Percentiles rank a stretch among this genome's conserved stretches.
Conservation (phyloP, 2,113 vertebrate species). For the Maccullochella peelii region DNA sequence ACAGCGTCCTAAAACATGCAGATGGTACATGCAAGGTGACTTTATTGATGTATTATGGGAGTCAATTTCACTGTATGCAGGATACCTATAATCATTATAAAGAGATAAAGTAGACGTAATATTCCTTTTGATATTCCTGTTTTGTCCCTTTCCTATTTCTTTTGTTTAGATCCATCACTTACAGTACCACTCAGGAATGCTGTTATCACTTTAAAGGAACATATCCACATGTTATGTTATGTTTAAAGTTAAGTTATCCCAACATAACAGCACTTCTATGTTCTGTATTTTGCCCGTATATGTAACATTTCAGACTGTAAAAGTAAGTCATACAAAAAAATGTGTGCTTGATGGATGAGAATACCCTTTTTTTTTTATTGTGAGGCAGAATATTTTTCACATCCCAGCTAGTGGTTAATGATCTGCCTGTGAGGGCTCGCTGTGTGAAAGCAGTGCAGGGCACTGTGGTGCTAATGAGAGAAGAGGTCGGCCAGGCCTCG, state of each 20-base stretch:
- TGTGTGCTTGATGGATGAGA: not conserved
- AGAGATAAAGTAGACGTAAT: not conserved
- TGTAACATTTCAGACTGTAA: not conserved
- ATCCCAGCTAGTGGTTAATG: constrained; percentile 76
- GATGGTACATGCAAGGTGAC: too few species aligned
- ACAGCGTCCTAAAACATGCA: not conserved
- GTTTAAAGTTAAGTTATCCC: not conserved
- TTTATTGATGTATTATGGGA: not conserved
- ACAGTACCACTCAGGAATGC: not conserved
- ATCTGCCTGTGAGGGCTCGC: constrained; percentile 77
- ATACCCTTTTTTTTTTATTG: not conserved
- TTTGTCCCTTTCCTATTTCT: not conserved
- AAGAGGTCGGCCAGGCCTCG: constrained; percentile 72
- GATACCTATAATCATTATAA: too few species aligned
- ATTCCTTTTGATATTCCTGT: not conserved
- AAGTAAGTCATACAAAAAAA: not conserved
- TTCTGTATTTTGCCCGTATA: not conserved
- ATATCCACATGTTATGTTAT: not conserved
- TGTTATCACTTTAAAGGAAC: not conserved
- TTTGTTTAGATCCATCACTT: too few species aligned
- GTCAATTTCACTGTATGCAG: not conserved
- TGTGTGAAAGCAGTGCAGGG: constrained; percentile 72
- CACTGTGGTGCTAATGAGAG: constrained; percentile 84
- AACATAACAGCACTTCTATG: not conserved
- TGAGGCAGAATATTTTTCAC: constrained; percentile 42